These are phyloP conservation scores for Corvus moneduloides DNA, from an alignment of 2,113 vertebrate genomes.

Conservation along the genomic window DNA sequence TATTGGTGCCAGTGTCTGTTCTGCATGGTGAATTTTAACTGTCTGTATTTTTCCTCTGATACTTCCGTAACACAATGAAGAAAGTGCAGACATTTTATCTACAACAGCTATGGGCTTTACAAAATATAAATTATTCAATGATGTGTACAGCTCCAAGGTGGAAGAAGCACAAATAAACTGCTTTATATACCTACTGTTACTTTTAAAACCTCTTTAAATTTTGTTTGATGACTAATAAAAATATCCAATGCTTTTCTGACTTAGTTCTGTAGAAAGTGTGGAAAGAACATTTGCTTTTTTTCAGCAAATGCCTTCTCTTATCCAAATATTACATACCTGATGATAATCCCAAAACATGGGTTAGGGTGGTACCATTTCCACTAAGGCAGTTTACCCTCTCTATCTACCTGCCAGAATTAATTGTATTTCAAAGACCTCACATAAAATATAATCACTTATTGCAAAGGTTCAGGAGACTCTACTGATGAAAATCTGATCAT, in stretches of 20 bases:
- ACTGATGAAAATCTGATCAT: background rate
- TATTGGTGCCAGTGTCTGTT: background rate
- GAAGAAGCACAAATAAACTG: background rate
- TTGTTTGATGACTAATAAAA: background rate
- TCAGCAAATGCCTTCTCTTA: background rate
- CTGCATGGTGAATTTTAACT: background rate
- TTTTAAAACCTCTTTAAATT: background rate
- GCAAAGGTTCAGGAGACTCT: background rate
- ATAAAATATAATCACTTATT: background rate
- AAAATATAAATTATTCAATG: background rate
- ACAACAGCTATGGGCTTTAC: background rate
- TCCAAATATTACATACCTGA: background rate
- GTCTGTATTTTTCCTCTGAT: background rate
- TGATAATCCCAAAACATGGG: background rate
- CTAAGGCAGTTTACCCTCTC: background rate
- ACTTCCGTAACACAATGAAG: background rate
- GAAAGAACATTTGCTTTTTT: background rate
- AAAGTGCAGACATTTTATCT: background rate
- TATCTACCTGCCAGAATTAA: background rate
- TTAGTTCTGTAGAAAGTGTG: background rate
- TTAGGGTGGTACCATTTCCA: background rate
- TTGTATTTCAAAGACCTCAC: background rate
- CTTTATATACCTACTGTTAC: background rate
- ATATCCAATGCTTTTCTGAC: background rate
- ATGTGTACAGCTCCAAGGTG: accelerated